phyloP scores from a whole-genome alignment of 2,888 invertebrate species.

The Petrophora chlorosata region DNA sequence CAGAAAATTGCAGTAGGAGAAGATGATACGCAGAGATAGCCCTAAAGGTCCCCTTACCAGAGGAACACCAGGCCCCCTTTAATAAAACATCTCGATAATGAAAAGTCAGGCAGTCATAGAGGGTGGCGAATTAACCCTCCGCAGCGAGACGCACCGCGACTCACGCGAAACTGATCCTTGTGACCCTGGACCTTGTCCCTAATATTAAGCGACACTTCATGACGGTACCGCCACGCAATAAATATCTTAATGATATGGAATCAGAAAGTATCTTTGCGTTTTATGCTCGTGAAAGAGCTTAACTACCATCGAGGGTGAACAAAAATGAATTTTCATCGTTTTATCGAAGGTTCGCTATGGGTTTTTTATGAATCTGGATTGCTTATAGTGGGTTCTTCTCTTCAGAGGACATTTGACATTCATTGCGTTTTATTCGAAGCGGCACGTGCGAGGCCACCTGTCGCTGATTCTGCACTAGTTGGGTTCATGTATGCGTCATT shows the following conservation, averaged over 20 bases:
- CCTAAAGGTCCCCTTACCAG: constrained; percentile 65
- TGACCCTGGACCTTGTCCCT: constrained; percentile 52
- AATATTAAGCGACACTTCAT: constrained; percentile 60
- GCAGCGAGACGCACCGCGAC: constrained; percentile 33
- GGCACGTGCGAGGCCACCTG: constrained; percentile 82
- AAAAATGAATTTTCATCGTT: constrained; percentile 52
- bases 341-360: constrained; percentile 50
- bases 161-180: constrained; percentile 62
- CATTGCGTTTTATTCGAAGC: constrained; percentile 78
- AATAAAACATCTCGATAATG: constrained; percentile 85
- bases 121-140: constrained; percentile 78
- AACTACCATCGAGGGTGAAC: constrained; percentile 42
- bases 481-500: constrained; percentile 40
- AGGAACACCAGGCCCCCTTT: constrained; percentile 70
- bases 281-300: constrained; percentile 49
- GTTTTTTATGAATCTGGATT: constrained; percentile 25
- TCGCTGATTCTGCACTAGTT: constrained; percentile 73
- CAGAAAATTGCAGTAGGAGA: constrained; percentile 12
- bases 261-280: constrained; percentile 76
- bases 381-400: constrained; percentile 39
- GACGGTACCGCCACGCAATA: constrained; percentile 63
- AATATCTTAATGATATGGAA: constrained; percentile 83
- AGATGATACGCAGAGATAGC: constrained; percentile 47
- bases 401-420: constrained; percentile 74
- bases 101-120: constrained; percentile 82